Conservation (phyloP, 2,888 invertebrate species). For the Athalia circularis region DNA sequence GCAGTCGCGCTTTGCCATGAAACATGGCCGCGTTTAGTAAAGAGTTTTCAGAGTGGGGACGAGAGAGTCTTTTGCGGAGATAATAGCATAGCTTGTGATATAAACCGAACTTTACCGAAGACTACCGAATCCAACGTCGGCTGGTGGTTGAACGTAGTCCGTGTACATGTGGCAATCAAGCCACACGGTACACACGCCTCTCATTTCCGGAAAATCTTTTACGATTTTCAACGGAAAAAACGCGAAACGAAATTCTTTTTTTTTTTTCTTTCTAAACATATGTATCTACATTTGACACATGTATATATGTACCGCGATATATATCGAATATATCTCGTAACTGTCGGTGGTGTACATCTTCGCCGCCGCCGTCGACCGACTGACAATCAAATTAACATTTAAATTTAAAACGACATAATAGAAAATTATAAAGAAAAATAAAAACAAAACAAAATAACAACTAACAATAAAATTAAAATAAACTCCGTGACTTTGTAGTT, state of each 20-base stretch:
- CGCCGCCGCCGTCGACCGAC: too few relatives aligned
- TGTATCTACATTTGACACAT: not conserved
- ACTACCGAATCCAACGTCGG: slow-evolving; percentile 52
- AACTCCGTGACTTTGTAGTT: too few relatives aligned
- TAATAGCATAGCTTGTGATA: slow-evolving; percentile 46
- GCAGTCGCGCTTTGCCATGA: slow-evolving; percentile 33
- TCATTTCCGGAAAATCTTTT: slow-evolving; percentile 48
- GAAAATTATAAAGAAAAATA: too few relatives aligned
- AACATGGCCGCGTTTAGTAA: slow-evolving; percentile 16
- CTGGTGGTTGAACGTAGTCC: slow-evolving; percentile 63
- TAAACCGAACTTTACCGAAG: slow-evolving; percentile 55
- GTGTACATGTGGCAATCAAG: slow-evolving; percentile 70
- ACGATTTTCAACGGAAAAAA: slow-evolving; percentile 26
- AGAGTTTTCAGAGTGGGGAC: not conserved
- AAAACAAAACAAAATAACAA: too few relatives aligned
- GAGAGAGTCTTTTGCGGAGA: slow-evolving; percentile 34
- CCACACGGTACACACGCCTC: slow-evolving; percentile 66
- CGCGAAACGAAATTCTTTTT: not conserved
- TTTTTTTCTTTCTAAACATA: not conserved
- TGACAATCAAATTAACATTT: too few relatives aligned
- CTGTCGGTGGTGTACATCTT: too few relatives aligned
- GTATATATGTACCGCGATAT: not conserved
- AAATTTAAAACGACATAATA: too few relatives aligned
- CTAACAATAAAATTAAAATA: too few relatives aligned
- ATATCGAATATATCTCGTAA: too few relatives aligned